Base-by-base conservation (phyloP, 2,888 invertebrate species). In the Xestia c-nigrum region DNA sequence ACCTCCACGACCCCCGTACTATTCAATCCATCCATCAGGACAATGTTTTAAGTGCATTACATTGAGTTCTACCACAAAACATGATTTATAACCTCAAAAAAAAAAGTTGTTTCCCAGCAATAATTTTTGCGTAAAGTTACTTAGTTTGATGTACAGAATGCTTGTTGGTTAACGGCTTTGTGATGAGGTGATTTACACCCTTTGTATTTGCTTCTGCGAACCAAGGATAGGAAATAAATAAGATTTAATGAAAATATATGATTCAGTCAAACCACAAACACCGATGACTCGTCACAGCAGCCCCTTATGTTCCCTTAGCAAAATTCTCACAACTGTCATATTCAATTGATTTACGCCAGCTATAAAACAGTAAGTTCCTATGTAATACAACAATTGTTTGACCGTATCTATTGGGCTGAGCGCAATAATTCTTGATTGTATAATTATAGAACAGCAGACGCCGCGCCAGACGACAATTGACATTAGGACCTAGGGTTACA, bases 381-480 rank as follows among this genome's bases (percentile, higher is more conserved):
- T 9, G 24, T 24, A 46, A 9, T 31, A 50, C 80, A 63, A 74
- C 73, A 80, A 81, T 78, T 65, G 80, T 63, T 65, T 46, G 68
- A 55, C 43, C 65, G 72, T 84, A 85, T 87, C 89, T 86, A 87
- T 86, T 83, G 76, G 81, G 64, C 77, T 69, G 83, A 80, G 81
- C 83, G 85, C 83, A 81, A 86, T 87, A 79, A 82, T 76, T 46
- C 77, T 83, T 86, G 72, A 89, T 91, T 88, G 76, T 72, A 76
- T 90, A 90, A 91, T 91, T 86, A 88, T 84, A 86, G 78, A 38
- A 46, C 69, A 64, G 69, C 64, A 84, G 81, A 82, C 81, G 63
- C 12, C 72, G 81, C 50, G 72, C 88, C 87, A 87, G 88, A 87
- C 83, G 81, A 64, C 86, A 83, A 85, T 90, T 90, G 85, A 88